A percentile compares a stretch with the other conserved stretches of the same genome.
phyloP scores from a whole-genome alignment of 1,140 invertebrate species.

The Lepidurus packardi region DNA sequence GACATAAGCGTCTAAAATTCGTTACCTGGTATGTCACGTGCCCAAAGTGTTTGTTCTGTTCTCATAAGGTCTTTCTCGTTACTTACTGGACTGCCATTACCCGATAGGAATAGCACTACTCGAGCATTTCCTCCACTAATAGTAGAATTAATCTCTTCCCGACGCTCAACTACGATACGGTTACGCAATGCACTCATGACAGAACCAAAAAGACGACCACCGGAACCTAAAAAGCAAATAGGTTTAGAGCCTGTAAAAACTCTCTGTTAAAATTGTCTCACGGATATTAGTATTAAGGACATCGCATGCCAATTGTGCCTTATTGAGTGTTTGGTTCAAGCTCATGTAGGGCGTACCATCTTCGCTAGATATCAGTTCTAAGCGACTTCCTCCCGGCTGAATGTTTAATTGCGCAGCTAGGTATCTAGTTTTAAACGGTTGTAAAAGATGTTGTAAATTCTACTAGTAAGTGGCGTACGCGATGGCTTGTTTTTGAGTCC shows the following conservation, averaged over 20 bases:
- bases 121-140: not conserved
- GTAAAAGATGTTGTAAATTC: not conserved
- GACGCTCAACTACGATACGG: not conserved
- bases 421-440: not conserved
- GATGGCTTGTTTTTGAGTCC: conserved; percentile 27
- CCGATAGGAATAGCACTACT: not conserved
- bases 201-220: not conserved
- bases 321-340: conserved; percentile 30
- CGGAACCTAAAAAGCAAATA: not conserved
- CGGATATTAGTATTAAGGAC: conserved; percentile 29
- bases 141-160: not conserved
- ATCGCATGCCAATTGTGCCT: conserved; percentile 32
- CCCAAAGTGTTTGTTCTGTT: not conserved
- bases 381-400: conserved; percentile 25
- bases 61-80: not conserved
- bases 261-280: conserved; percentile 12
- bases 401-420: conserved; percentile 30
- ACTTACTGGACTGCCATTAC: not conserved
- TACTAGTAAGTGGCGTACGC: conserved; percentile 21
- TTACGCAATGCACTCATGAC: not conserved
- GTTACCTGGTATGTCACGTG: not conserved
- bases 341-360: conserved; percentile 30
- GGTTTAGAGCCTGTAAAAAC: not conserved
- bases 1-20: not conserved
- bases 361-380: conserved; percentile 32